Percentiles rank a stretch among this genome's conserved stretches.
Evolutionary conservation across 1,140 invertebrate species (phyloP).

Genomic region (Meloidogyne exigua): DNA sequence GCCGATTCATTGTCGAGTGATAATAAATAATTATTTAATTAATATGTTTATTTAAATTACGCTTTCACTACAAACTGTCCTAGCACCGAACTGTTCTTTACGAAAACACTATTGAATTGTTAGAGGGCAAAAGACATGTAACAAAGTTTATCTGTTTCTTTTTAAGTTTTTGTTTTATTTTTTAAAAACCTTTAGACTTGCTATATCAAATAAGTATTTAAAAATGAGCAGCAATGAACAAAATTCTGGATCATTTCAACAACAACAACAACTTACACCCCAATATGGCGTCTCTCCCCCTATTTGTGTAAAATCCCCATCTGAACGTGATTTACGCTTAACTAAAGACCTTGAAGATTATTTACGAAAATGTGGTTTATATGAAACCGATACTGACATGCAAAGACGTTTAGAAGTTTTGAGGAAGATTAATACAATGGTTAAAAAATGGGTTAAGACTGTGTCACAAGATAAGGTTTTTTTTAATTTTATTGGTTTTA

Average conservation of each 20-base stretch:
- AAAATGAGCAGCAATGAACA: background rate
- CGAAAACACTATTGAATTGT: too few relatives aligned
- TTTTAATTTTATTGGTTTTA: background rate
- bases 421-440: constrained; percentile 53
- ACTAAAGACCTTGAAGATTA: constrained; percentile 44
- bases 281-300: constrained; percentile 58
- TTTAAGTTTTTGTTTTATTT: too few relatives aligned
- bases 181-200: too few relatives aligned
- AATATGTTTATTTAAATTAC: too few relatives aligned
- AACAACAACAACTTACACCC: constrained; percentile 20
- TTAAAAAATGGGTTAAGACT: constrained; percentile 54
- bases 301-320: constrained; percentile 49
- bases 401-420: constrained; percentile 55
- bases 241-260: background rate
- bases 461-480: constrained; percentile 49
- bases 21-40: too few relatives aligned
- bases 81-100: too few relatives aligned
- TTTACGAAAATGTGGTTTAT: constrained; percentile 49
- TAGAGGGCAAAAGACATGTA: too few relatives aligned
- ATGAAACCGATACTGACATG: constrained; percentile 55
- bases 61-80: too few relatives aligned
- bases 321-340: constrained; percentile 38
- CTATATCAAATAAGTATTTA: background rate
- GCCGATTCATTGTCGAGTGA: too few relatives aligned
- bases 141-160: too few relatives aligned